phyloP scores from a whole-genome alignment of 1,140 invertebrate species.

The Microplitis mediator region DNA sequence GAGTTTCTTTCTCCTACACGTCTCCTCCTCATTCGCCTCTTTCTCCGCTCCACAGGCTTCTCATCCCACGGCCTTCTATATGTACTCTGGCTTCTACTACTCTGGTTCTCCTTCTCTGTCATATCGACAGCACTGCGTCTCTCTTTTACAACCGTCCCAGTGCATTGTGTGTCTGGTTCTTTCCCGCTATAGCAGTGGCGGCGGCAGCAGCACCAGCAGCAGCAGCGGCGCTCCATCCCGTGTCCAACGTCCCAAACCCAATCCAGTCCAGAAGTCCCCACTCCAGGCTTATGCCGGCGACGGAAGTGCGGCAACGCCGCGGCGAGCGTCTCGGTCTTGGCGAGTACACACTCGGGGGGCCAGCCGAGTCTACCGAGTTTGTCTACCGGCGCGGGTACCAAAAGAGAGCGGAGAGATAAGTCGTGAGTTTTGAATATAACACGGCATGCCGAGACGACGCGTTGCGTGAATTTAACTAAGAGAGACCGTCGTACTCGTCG shows the following conservation, averaged over 20 bases:
- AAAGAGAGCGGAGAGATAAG: conserved; percentile 51
- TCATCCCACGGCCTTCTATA: conserved; percentile 14
- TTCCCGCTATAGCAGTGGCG: neutral
- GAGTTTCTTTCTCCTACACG: conserved; percentile 8
- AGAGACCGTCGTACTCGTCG: conserved; percentile 11
- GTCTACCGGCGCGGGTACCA: conserved; percentile 59
- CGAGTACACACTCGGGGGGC: conserved; percentile 49
- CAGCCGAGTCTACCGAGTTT: conserved; percentile 58
- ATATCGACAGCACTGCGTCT: neutral
- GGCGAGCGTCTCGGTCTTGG: conserved; percentile 54
- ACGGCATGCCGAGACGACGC: conserved; percentile 26
- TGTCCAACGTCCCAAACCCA: conserved; percentile 37
- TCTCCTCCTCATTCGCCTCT: neutral
- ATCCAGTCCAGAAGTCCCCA: conserved; percentile 52
- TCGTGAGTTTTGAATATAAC: conserved; percentile 22
- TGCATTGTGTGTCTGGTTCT: neutral
- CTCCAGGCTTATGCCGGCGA: conserved; percentile 34
- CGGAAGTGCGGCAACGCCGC: conserved; percentile 53
- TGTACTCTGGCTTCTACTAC: neutral
- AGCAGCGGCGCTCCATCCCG: conserved; percentile 2
- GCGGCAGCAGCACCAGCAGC: neutral
- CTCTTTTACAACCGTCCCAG: neutral
- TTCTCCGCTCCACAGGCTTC: neutral
- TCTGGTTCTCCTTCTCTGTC: no score
- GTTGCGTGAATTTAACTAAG: conserved; percentile 15